Evolutionary conservation across 2,113 vertebrate species (phyloP), one percentile per base, ranked within the genome.

Genomic region (Salvelinus alpinus): DNA sequence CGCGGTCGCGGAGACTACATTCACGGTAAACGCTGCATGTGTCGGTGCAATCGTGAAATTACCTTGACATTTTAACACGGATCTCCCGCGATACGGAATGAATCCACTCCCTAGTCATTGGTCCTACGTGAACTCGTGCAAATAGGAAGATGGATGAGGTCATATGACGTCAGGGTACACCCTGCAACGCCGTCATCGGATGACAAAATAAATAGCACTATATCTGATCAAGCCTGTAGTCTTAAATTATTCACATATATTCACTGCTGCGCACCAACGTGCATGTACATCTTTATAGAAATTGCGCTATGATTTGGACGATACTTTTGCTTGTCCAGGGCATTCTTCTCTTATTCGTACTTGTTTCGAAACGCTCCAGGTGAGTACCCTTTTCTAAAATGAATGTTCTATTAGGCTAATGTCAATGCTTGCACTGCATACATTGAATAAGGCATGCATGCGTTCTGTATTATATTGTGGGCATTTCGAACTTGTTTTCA

Each of bases 271-370:
- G n/a, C 34, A 14, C 57, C 22, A 47, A 64, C 22, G 20, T 70
- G 44, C 68, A 70, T 16, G 8, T 22, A 29, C 34, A 20, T 25
- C 5, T 64, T 20, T 38, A 27, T 69, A 2, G 12, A 27, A 27
- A 34, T 24, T 22, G 29, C 74, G 29, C 34, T 16, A 92, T 93
- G 93, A 89, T 94, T 69, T 92, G 88, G 89, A 86, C 90, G 24
- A 16, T 88, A 1, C 77, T 91, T 3, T 76, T 93, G 44, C 80
- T 92, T 0, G 51, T 85, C 1, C 84, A 85, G 62, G 84, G 66
- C 1, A 27, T 83, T 11, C 74, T 94, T 22, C 78, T 93, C 2
- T 91, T 84, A 69, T 79, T 90, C 1, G 60, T 89, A 0, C 71
- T 54, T 14, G 51, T 91, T 51, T 90, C 90, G 1, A 86, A 82